Evolutionary conservation across 2,797 vertebrate species (phyloP), one percentile per base, ranked within the genome.

Genomic region (Saxicola maurus): DNA sequence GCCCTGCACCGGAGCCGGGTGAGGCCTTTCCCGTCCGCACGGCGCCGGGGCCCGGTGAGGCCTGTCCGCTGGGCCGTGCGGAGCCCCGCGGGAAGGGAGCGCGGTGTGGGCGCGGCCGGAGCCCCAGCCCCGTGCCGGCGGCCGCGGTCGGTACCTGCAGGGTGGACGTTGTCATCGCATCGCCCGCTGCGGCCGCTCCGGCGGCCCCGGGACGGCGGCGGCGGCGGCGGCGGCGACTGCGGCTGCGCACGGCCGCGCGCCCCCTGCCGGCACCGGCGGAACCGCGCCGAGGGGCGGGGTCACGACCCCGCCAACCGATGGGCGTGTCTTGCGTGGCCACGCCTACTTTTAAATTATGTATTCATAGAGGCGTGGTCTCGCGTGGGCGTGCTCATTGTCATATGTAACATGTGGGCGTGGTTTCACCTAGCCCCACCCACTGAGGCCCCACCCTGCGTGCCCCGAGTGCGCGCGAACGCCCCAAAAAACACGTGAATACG

Each of bases 371-470:
- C 48, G 48, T 28, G 48, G 27, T 8, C 46, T 48, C 45, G 7
- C 20, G 21, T 13, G 21, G 20, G 43, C 20, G 43, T 4, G 20
- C 20, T 11, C 6, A 7, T 23, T 45, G 4, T 4, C 4, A 45
- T 24, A 23, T 23, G 21, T 13, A 23, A 4, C 11, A 5, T 25
- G 14, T 27, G 14, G 25, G 48, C 48, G 48, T 49, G 49, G 28
- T 8, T 19, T 18, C 6, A 0, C 0, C 0, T 8, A 14, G 6
- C 0, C 24, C 3, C 30, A 24, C 56, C 45, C 14, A 2, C 1
- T 7, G 1, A 1, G 3, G 1, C 15, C 10, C 19, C 24, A 16
- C 48, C 73, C 25, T 1, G 4, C 7, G 11, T 4, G 11, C 13
- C 1, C 17, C 17, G 2, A 5, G 5, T 3, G 46, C 23, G 14